Percentiles rank a stretch among this genome's conserved stretches.
phyloP scores from a whole-genome alignment of 2,113 vertebrate genomes.

The Dasypus novemcinctus region DNA sequence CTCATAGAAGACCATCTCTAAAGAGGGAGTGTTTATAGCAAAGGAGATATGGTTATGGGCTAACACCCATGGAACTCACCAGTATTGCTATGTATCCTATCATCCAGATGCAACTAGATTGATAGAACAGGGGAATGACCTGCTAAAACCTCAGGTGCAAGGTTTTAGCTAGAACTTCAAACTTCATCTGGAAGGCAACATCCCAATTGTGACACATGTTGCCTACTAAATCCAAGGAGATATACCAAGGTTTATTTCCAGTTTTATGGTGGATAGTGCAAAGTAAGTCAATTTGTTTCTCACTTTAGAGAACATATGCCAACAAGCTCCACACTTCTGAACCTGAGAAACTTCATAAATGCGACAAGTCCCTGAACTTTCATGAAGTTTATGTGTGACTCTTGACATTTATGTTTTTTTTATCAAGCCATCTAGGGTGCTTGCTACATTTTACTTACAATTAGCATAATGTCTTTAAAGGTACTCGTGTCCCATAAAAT shows the following conservation, averaged over 20 bases:
- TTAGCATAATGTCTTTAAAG: neutral
- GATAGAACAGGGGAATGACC: no score
- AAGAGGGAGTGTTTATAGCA: no score
- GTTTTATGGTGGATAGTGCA: neutral
- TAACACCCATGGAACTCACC: no score
- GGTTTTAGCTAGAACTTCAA: no score
- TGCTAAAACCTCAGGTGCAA: no score
- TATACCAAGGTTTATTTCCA: neutral
- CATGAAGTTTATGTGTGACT: rapidly evolving
- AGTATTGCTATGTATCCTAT: no score
- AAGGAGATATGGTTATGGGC: no score
- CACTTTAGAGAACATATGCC: neutral
- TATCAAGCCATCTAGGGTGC: neutral
- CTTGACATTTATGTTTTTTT: neutral
- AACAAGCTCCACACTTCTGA: rapidly evolving
- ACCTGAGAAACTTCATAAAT: neutral
- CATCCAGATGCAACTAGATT: no score
- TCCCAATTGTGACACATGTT: neutral
- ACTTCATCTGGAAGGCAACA: neutral
- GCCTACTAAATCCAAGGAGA: neutral
- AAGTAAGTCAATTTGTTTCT: neutral
- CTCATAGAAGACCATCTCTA: no score
- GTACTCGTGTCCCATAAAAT: neutral
- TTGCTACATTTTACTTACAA: neutral
- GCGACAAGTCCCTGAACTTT: neutral